Conservation (phyloP, 2,888 invertebrate genomes). For the Philereme vetulata region DNA sequence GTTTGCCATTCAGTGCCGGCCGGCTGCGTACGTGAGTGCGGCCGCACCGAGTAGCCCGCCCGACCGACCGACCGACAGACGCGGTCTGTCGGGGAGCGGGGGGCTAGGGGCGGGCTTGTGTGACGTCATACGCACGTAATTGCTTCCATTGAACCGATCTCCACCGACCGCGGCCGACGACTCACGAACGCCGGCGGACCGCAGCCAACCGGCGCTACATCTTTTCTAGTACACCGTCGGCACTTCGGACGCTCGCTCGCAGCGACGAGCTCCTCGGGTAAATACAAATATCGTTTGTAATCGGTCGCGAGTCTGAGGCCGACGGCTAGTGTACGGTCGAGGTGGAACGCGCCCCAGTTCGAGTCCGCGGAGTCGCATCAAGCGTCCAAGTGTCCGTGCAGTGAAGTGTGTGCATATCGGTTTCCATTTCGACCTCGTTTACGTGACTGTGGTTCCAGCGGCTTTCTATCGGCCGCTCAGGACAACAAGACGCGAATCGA, state of each 20-base stretch:
- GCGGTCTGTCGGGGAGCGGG: constrained; percentile 25
- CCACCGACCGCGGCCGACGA: constrained; percentile 59
- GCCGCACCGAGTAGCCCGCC: constrained; percentile 31
- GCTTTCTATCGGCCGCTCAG: constrained; percentile 61
- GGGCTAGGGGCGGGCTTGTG: constrained; percentile 44
- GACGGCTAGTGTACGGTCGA: constrained; percentile 33
- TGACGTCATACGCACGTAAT: constrained; percentile 74
- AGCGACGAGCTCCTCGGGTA: constrained; percentile 38
- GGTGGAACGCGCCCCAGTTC: constrained; percentile 23
- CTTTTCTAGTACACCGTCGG: constrained; percentile 78
- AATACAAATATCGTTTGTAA: constrained; percentile 45
- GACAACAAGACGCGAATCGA: constrained; percentile 61
- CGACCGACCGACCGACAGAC: not conserved
- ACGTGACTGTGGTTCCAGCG: constrained; percentile 55
- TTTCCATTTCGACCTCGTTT: constrained; percentile 73
- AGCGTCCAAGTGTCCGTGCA: constrained; percentile 41
- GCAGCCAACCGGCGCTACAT: constrained; percentile 75
- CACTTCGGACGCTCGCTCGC: constrained; percentile 62
- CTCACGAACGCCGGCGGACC: constrained; percentile 59
- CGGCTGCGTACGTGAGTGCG: constrained; percentile 25
- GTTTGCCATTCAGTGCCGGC: constrained; percentile 31
- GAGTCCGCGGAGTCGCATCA: constrained; percentile 30
- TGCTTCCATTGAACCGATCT: constrained; percentile 68
- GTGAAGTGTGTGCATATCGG: constrained; percentile 59
- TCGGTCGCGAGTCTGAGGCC: constrained; percentile 44